These are phyloP conservation scores for Prosapia bicincta DNA, from an alignment of 2,888 invertebrate species.

Conservation along the genomic window DNA sequence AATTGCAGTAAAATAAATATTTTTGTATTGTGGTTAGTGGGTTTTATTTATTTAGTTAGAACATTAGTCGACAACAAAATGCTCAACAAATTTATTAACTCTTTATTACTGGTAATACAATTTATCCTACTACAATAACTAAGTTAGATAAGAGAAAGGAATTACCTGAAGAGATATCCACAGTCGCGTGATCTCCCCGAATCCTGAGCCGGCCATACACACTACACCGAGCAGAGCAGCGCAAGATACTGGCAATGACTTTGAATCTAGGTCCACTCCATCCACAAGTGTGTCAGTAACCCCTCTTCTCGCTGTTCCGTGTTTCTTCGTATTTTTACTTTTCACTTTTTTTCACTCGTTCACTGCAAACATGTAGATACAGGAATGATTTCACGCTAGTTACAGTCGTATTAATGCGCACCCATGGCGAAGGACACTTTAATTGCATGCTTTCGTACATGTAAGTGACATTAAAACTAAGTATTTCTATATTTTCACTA, in stretches of 20 bases:
- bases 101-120: no score
- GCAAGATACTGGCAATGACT: slow-evolving; percentile 3
- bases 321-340: slow-evolving; percentile 16
- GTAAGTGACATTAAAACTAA: no score
- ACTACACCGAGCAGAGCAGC: not conserved
- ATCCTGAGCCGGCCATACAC: not conserved
- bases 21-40: no score
- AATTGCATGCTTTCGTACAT: no score
- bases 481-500: no score
- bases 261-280: slow-evolving; percentile 15
- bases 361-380: not conserved
- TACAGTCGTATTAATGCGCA: not conserved
- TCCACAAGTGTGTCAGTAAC: slow-evolving; percentile 15
- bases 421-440: not conserved
- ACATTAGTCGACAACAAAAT: no score
- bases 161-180: not conserved
- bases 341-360: slow-evolving; percentile 13
- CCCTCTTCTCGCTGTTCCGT: slow-evolving; percentile 15
- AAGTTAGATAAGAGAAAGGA: no score
- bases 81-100: no score
- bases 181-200: not conserved
- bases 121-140: no score
- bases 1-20: no score
- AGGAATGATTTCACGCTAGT: not conserved
- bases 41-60: no score